Conservation (phyloP, 2,113 vertebrate species). For the Mesitornis unicolor region DNA sequence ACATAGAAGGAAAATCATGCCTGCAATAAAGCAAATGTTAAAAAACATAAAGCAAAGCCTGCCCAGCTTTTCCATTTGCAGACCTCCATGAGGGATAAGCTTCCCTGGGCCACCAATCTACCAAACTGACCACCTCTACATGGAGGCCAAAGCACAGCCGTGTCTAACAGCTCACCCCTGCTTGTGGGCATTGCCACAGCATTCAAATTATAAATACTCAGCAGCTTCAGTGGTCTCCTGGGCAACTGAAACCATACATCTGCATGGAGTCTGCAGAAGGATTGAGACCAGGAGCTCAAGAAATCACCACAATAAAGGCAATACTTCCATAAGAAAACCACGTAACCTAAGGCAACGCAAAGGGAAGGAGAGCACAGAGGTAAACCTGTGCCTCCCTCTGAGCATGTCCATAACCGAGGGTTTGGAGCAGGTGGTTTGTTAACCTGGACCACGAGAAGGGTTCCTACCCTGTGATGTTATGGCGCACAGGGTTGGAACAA, state of each 20-base stretch:
- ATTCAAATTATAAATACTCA: not conserved
- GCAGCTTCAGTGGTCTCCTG: not conserved
- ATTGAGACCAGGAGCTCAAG: not conserved
- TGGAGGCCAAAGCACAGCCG: not conserved
- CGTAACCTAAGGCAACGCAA: not conserved
- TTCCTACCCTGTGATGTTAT: not conserved
- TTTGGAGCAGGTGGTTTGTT: not conserved
- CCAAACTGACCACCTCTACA: not conserved
- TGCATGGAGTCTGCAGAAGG: not conserved
- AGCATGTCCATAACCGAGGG: not conserved
- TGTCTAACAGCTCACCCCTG: rapidly evolving
- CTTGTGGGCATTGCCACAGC: not conserved
- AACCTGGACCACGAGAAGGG: not conserved
- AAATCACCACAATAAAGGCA: not conserved
- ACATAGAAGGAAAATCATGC: not conserved
- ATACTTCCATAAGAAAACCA: not conserved
- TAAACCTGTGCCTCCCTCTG: not conserved
- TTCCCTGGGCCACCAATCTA: not conserved
- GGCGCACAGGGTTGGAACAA: not conserved
- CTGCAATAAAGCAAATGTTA: not conserved
- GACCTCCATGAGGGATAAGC: not conserved
- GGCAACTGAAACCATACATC: not conserved
- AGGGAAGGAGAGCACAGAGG: not conserved
- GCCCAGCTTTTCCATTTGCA: not conserved
- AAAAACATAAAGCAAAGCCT: not conserved